Conservation (phyloP, 2,113 vertebrate species). For the Glaucomys volans region DNA sequence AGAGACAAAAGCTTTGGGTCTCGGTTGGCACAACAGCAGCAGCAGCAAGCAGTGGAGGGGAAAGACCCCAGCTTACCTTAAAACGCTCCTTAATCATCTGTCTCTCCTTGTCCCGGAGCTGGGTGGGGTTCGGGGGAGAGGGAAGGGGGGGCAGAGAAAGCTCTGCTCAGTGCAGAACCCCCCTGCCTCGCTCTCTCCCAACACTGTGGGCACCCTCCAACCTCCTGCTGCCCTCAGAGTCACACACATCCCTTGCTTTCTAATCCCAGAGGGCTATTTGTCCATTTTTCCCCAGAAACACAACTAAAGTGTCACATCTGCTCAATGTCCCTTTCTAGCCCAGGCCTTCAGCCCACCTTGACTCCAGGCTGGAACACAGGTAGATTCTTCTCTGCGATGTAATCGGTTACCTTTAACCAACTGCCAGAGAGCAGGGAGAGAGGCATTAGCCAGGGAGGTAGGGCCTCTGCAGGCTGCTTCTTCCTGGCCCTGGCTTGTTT, state of each 20-base stretch:
- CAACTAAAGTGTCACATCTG: neutral
- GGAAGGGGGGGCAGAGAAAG: neutral
- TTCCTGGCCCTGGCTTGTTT: neutral
- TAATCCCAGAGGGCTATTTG: neutral
- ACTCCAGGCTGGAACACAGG: slow-evolving; percentile 93
- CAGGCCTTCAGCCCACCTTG: slow-evolving; percentile 89
- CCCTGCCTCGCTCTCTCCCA: too few species aligned
- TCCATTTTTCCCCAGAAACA: neutral
- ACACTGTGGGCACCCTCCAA: fast-evolving
- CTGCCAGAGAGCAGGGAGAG: slow-evolving; percentile 82
- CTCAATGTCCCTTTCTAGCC: neutral
- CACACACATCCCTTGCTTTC: neutral
- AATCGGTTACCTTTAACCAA: slow-evolving; percentile 96
- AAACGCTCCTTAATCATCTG: slow-evolving; percentile 99
- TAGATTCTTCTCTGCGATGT: slow-evolving; percentile 92
- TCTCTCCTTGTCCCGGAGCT: slow-evolving; percentile 99
- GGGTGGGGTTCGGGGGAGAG: slow-evolving; percentile 24
- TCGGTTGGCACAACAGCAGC: neutral
- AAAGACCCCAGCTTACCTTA: slow-evolving; percentile 90
- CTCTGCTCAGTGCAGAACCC: neutral
- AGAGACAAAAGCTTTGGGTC: neutral
- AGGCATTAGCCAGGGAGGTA: neutral
- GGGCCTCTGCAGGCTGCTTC: neutral
- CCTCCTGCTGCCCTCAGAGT: neutral
- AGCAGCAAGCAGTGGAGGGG: neutral